Evolutionary conservation across 1,140 invertebrate genomes (phyloP).

Genomic region (Eubasilissa regina): DNA sequence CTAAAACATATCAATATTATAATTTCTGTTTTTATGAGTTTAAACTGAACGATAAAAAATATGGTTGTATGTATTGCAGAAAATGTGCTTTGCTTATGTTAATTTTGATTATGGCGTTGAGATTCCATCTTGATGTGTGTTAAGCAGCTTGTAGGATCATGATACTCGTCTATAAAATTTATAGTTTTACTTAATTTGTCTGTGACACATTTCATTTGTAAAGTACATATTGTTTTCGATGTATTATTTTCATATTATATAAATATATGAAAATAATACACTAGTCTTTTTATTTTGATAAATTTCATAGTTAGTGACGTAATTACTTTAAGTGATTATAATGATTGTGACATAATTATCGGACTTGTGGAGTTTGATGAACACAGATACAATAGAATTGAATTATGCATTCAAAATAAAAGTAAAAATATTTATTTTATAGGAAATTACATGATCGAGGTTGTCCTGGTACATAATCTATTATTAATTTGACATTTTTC

Average conservation of each 20-base stretch:
- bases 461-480: conserved; percentile 53
- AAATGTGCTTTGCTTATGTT: conserved; percentile 38
- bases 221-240: too few species aligned
- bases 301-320: too few species aligned
- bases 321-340: too few species aligned
- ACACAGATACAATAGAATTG: too few species aligned
- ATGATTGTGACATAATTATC: too few species aligned
- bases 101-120: conserved; percentile 45
- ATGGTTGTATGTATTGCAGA: conserved; percentile 30
- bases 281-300: too few species aligned
- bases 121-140: conserved; percentile 34
- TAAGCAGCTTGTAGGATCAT: conserved; percentile 54
- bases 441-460: conserved; percentile 51
- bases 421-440: conserved; percentile 54
- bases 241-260: too few species aligned
- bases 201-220: neutral
- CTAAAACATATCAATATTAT: conserved; percentile 18
- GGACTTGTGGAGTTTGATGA: too few species aligned
- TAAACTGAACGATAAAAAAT: conserved; percentile 7
- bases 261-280: too few species aligned
- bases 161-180: conserved; percentile 55
- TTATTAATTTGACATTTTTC: conserved; percentile 15
- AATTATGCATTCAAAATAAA: conserved; percentile 30
- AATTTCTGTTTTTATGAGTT: neutral
- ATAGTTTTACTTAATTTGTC: conserved; percentile 38